Conservation (phyloP, 2,888 invertebrate species). For the Tigriopus californicus region DNA sequence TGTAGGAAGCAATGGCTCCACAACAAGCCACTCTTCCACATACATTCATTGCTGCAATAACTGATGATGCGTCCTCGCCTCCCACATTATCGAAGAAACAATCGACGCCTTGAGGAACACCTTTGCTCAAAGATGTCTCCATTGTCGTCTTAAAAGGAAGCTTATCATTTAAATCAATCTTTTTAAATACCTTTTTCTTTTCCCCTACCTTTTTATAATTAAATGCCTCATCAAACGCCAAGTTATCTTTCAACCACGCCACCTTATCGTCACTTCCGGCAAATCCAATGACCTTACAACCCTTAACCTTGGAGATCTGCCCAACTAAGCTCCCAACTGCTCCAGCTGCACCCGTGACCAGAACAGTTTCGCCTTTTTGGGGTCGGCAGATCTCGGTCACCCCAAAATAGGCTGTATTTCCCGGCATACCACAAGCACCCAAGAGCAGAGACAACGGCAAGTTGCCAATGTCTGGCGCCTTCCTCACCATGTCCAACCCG, state of each 20-base stretch:
- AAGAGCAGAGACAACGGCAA: conserved; percentile 41
- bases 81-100: conserved; percentile 62
- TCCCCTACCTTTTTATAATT: conserved; percentile 40
- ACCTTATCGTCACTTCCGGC: conserved; percentile 52
- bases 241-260: conserved; percentile 41
- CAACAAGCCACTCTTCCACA: conserved; percentile 43
- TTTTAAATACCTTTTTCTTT: neutral
- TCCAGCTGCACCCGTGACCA: conserved; percentile 53
- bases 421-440: conserved; percentile 49
- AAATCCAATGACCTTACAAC: conserved; percentile 46
- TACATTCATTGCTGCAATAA: conserved; percentile 30
- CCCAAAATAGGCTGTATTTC: conserved; percentile 55
- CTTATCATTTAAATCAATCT: neutral
- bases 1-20: conserved; percentile 45
- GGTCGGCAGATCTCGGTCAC: conserved; percentile 47
- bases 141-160: conserved; percentile 31
- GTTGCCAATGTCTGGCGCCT: conserved; percentile 36
- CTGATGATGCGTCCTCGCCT: conserved; percentile 29
- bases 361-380: conserved; percentile 48
- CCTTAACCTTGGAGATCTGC: conserved; percentile 52
- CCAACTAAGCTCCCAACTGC: conserved; percentile 58
- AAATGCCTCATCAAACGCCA: conserved; percentile 46
- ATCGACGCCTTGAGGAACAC: conserved; percentile 49
- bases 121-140: conserved; percentile 35
- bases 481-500: neutral